Conservation (phyloP, 2,797 vertebrate genomes). For the Chloroceryle amazona region DNA sequence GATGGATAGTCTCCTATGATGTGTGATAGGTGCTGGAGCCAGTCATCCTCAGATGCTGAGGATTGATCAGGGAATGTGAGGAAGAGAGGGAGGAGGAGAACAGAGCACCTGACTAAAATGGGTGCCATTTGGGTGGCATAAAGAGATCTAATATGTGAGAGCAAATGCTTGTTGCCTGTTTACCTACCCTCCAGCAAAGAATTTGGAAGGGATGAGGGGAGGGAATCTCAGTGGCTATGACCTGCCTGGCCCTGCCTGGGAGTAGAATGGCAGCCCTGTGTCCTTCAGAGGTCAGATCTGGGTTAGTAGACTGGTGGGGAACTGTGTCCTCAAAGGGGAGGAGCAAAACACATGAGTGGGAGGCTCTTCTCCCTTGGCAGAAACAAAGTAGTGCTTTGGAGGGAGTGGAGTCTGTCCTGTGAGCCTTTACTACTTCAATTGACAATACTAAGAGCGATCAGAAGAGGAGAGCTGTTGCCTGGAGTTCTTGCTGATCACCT, state of each 20-base stretch:
- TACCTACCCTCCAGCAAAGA: neutral
- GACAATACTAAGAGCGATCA: neutral
- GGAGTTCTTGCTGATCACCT: neutral
- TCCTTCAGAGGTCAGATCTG: neutral
- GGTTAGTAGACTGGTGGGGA: neutral
- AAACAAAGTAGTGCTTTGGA: neutral
- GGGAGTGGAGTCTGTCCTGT: neutral
- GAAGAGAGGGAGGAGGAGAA: neutral
- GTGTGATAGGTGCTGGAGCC: neutral
- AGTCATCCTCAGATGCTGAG: neutral
- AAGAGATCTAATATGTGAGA: neutral
- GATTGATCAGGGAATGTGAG: neutral
- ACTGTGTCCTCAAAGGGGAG: neutral
- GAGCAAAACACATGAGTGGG: neutral
- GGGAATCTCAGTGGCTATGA: neutral
- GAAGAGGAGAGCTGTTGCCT: neutral
- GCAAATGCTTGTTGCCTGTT: neutral
- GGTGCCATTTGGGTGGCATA: neutral
- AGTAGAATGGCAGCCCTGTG: neutral
- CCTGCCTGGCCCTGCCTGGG: neutral
- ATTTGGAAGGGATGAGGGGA: neutral
- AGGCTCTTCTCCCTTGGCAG: neutral
- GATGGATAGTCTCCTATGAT: neutral
- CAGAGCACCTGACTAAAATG: neutral
- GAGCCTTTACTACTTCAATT: neutral